phyloP scores from a whole-genome alignment of 2,797 vertebrate species.

The Rallus crepitans region DNA sequence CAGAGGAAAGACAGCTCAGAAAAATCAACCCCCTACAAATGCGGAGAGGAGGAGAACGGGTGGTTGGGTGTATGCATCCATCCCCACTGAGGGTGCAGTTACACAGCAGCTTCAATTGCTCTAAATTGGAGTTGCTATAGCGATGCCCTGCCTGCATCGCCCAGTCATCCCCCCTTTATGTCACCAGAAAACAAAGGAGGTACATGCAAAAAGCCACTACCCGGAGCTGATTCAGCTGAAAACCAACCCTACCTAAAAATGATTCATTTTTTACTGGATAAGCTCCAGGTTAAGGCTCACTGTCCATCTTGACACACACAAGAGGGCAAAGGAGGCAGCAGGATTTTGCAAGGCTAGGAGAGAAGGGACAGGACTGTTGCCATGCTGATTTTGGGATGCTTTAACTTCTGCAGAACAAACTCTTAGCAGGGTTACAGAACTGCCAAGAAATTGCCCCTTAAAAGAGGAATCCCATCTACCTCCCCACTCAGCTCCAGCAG shows the following conservation, averaged over 20 bases:
- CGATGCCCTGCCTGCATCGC: not conserved
- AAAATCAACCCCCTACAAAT: conserved; percentile 21
- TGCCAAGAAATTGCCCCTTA: accelerated
- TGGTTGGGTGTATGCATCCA: not conserved
- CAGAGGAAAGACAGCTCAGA: conserved; percentile 34
- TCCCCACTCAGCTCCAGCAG: accelerated
- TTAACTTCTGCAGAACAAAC: not conserved
- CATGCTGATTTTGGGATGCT: not conserved
- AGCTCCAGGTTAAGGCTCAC: accelerated
- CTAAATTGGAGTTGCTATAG: conserved; percentile 10
- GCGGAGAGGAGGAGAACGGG: not conserved
- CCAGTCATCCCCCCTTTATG: not conserved
- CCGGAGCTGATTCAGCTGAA: not conserved
- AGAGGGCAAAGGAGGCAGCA: not conserved
- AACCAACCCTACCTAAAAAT: not conserved
- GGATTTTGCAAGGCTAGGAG: not conserved
- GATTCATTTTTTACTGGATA: not conserved
- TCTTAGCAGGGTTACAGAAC: not conserved
- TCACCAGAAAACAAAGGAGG: not conserved
- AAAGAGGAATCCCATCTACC: not conserved
- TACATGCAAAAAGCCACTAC: not conserved
- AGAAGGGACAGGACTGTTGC: not conserved
- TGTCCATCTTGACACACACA: accelerated
- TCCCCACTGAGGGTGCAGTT: not conserved
- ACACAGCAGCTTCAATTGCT: not conserved